Evolutionary conservation across 2,113 vertebrate genomes (phyloP).

Genomic region (Cebus imitator): DNA sequence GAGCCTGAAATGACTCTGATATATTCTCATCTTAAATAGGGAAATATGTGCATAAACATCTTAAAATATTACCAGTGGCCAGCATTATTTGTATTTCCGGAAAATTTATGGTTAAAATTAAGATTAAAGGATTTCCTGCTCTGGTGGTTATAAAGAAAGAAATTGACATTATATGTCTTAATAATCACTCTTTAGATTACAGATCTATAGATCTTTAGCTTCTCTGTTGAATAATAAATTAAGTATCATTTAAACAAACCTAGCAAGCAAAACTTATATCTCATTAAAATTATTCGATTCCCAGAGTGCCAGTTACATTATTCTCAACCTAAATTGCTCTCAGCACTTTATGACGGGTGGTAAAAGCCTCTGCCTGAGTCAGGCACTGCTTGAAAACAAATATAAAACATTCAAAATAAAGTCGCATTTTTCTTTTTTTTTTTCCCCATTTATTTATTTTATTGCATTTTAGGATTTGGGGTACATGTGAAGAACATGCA

Average conservation of each 20-base stretch:
- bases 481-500: too few species aligned
- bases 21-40: neutral
- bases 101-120: neutral
- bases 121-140: neutral
- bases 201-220: neutral
- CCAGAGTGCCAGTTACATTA: neutral
- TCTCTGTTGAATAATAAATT: neutral
- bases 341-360: neutral
- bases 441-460: too few species aligned
- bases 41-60: neutral
- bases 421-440: neutral
- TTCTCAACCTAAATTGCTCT: fast-evolving
- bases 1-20: neutral
- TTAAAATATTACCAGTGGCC: neutral
- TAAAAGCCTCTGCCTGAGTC: fast-evolving
- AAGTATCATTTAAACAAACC: neutral
- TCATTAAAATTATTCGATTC: neutral
- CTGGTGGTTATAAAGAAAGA: neutral
- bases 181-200: neutral
- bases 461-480: too few species aligned
- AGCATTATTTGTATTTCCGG: neutral
- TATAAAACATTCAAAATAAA: neutral
- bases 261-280: neutral
- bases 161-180: neutral
- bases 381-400: neutral